A percentile compares a stretch with the other conserved stretches of the same genome.
Evolutionary conservation across 2,797 vertebrate species (phyloP).

Genomic region (Borostomias antarcticus): DNA sequence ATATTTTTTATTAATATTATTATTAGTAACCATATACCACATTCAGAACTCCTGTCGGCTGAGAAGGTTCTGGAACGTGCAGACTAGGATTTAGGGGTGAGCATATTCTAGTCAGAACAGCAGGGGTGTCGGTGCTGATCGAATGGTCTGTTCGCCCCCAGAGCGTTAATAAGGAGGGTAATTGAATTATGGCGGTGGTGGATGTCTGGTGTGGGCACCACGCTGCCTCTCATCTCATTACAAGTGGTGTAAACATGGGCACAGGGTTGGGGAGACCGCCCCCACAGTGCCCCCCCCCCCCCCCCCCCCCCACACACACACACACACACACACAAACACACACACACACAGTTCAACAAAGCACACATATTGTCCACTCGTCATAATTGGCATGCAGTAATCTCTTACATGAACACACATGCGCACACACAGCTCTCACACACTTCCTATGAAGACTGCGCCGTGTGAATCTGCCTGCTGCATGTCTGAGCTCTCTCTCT

Average conservation of each 20-base stretch:
- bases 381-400: too few relatives aligned
- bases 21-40: too few relatives aligned
- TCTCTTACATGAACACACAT: not conserved
- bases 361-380: not conserved
- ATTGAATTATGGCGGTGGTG: conserved; percentile 76
- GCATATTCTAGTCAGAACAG: not conserved
- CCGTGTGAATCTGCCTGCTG: conserved; percentile 1
- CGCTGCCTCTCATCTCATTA: conserved; percentile 75
- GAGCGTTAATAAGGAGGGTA: conserved; percentile 75
- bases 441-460: not conserved
- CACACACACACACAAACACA: conserved; percentile 26
- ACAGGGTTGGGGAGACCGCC: conserved; percentile 43
- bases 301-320: conserved; percentile 18
- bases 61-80: too few relatives aligned
- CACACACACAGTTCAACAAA: conserved; percentile 1
- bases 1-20: too few relatives aligned
- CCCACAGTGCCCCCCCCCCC: conserved; percentile 55
- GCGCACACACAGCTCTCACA: conserved; percentile 1
- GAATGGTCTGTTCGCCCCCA: conserved; percentile 67
- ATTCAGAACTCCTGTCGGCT: too few relatives aligned
- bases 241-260: conserved; percentile 16
- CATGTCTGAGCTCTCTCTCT: too few relatives aligned
- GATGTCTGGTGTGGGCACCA: conserved; percentile 68
- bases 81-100: not conserved
- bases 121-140: conserved; percentile 37